Conservation (phyloP, 2,113 vertebrate species). For the Neotoma lepida region DNA sequence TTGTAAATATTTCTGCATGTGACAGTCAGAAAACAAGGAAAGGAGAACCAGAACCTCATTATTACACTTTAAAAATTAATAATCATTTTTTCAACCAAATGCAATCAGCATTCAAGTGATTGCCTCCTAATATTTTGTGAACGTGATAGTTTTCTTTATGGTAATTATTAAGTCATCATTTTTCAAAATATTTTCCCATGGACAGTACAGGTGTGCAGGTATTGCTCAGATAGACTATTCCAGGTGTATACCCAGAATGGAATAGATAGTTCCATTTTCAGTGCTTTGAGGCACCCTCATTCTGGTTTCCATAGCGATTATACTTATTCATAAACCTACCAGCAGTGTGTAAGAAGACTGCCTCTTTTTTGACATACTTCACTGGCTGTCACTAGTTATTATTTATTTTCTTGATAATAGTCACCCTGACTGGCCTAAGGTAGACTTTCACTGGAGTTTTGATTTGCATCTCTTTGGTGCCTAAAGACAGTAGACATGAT, state of each 20-base stretch:
- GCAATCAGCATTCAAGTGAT: not conserved
- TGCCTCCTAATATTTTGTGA: not conserved
- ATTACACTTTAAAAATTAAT: not conserved
- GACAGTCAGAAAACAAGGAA: not conserved
- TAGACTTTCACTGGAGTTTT: not conserved
- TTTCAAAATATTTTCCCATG: slow-evolving; percentile 16
- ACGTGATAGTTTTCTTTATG: not conserved
- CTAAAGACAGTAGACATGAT: not conserved
- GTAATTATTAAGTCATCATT: slow-evolving; percentile 21
- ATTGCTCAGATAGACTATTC: not conserved
- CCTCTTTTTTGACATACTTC: not conserved
- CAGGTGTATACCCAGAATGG: not conserved
- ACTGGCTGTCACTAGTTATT: not conserved
- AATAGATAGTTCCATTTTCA: not conserved
- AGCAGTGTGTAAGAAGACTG: not conserved
- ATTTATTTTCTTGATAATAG: not conserved
- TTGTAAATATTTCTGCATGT: slow-evolving; percentile 13
- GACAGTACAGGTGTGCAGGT: not conserved
- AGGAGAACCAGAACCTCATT: not conserved
- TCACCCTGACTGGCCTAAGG: not conserved
- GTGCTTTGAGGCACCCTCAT: not conserved
- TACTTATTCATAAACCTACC: not conserved
- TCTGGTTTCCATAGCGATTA: not conserved
- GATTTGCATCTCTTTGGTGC: not conserved
- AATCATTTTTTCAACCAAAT: not conserved